Evolutionary conservation across 1,140 invertebrate genomes (phyloP).

Genomic region (Drosophila quadrilineata): DNA sequence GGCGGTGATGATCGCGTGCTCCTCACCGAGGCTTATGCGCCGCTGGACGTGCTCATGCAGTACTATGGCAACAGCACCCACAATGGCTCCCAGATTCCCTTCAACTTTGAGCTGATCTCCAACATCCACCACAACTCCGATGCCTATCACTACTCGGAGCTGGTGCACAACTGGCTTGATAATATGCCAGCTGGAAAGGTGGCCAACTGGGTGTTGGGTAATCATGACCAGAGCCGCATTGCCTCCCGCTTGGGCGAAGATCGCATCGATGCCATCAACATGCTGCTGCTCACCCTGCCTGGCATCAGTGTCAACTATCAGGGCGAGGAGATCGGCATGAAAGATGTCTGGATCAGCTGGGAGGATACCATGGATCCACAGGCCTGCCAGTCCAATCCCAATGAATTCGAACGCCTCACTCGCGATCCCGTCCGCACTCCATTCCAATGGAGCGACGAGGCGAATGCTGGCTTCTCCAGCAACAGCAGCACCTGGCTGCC

Average conservation of each 20-base stretch:
- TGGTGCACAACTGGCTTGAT: conserved; percentile 84
- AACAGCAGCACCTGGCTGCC: conserved; percentile 87
- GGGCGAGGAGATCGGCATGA: conserved; percentile 93
- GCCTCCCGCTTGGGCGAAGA: conserved; percentile 84
- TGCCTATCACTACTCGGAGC: conserved; percentile 83
- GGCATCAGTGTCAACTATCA: conserved; percentile 88
- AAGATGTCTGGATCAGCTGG: conserved; percentile 84
- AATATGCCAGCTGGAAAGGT: conserved; percentile 83
- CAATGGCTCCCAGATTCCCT: conserved; percentile 85
- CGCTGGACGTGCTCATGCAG: conserved; percentile 83
- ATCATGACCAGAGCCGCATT: conserved; percentile 85
- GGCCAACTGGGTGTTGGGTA: conserved; percentile 87
- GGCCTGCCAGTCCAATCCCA: conserved; percentile 70
- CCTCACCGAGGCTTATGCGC: conserved; percentile 88
- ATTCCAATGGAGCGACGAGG: conserved; percentile 85
- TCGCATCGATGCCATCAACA: conserved; percentile 86
- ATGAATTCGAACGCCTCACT: conserved; percentile 69
- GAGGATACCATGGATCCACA: conserved; percentile 82
- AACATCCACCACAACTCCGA: conserved; percentile 82
- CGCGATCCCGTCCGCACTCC: conserved; percentile 85
- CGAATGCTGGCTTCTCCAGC: conserved; percentile 84
- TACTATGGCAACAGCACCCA: conserved; percentile 84
- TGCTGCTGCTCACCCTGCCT: conserved; percentile 87
- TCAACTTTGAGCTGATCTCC: conserved; percentile 85
- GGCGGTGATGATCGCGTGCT: conserved; percentile 84